phyloP scores from a whole-genome alignment of 1,140 invertebrate species.

The Adoxophyes honmai region DNA sequence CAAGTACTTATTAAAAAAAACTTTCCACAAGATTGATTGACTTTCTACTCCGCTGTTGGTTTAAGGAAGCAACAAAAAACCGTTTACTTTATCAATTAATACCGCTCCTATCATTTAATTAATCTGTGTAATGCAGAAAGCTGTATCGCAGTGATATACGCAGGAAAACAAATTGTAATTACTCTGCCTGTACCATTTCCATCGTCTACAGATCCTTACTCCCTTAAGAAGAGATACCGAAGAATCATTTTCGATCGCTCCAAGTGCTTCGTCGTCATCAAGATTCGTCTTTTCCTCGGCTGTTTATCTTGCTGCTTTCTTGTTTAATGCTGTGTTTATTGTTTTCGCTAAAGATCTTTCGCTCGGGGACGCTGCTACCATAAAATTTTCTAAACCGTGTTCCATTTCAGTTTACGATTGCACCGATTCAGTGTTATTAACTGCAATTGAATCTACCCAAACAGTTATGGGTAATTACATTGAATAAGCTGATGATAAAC shows the following conservation, averaged over 20 bases:
- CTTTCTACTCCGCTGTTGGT: slow-evolving; percentile 27
- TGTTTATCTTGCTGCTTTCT: slow-evolving; percentile 31
- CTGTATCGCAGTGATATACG: slow-evolving; percentile 40
- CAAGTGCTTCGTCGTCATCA: slow-evolving; percentile 18
- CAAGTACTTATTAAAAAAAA: too few species aligned
- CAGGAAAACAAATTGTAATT: slow-evolving; percentile 44
- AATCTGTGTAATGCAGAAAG: slow-evolving; percentile 43
- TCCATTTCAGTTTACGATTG: slow-evolving; percentile 10
- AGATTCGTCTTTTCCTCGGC: slow-evolving; percentile 33
- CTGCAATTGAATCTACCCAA: slow-evolving; percentile 8
- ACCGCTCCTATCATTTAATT: slow-evolving; percentile 51
- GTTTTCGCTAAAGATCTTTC: slow-evolving; percentile 32
- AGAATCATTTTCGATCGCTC: slow-evolving; percentile 19
- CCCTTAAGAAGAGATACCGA: not conserved
- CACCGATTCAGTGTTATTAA: slow-evolving; percentile 11
- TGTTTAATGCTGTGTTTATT: slow-evolving; percentile 34
- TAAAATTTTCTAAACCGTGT: slow-evolving; percentile 11
- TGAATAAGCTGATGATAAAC: slow-evolving; percentile 2
- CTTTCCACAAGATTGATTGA: slow-evolving; percentile 5
- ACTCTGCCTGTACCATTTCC: slow-evolving; percentile 23
- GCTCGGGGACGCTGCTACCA: slow-evolving; percentile 9
- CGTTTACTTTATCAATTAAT: slow-evolving; percentile 43
- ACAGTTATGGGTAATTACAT: slow-evolving; percentile 10
- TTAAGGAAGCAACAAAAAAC: slow-evolving; percentile 33
- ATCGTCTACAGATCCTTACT: slow-evolving; percentile 7